Base-by-base conservation (phyloP, 1,140 invertebrate species). In the Psix sp. region DNA sequence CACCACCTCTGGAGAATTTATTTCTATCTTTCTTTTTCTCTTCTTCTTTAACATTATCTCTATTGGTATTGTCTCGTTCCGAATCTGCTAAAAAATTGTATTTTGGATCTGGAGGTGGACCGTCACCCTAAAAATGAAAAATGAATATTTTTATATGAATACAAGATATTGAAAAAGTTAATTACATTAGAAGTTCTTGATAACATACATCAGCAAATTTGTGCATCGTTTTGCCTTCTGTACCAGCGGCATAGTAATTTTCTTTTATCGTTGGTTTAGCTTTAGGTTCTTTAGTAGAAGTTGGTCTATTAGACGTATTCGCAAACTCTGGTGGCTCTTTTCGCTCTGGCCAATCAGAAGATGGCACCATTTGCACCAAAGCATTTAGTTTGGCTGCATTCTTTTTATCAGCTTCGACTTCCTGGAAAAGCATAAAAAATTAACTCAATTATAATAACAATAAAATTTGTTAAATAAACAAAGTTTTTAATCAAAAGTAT, bases 71-170 rank as follows among this genome's bases (percentile, higher is more conserved):
- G 57, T 88, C 87, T 24, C 87, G 76, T 57, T 88, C 86, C 4
- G 79, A 77, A 78, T 89, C 88, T 9, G 86, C 85, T 31, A 89
- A 75, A 38, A 88, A 89, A 52, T 87, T 88, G 39, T 87, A 88
- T 35, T 84, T 84, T 42, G 88, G 87, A 80, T 89, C 88, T 45
- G 87, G 88, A 42, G 88, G 88, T 17, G 88, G 87, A 11, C 86
- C 87, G 57, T 86, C 80, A 13, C 82, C 84, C 81, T 86, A 26
- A 63, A 71, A 52, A 71, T 16, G 21, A 33, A 33, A 20, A 13
- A 43, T 21, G n/a, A 13, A 29, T 29, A n/a, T n/a, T n/a, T n/a
- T n/a, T n/a, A n/a, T n/a, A n/a, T n/a, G n/a, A n/a, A n/a, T n/a
- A n/a, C n/a, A n/a, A n/a, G n/a, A n/a, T n/a, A n/a, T n/a, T n/a